These are phyloP conservation scores for Protobothrops flavoviridis DNA, from an alignment of 2,113 vertebrate genomes.

Conservation along the genomic window DNA sequence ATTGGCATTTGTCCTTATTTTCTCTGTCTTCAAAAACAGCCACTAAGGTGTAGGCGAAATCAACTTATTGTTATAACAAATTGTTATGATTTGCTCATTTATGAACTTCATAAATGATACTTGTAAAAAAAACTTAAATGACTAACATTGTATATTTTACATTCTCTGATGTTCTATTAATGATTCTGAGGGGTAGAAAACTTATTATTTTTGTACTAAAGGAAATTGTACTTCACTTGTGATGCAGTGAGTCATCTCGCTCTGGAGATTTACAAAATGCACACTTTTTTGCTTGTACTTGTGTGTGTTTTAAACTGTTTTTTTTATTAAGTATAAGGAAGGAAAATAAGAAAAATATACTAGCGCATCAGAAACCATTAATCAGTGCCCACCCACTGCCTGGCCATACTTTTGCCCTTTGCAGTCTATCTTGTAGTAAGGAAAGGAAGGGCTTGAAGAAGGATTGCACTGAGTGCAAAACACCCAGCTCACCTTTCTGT, in stretches of 20 bases:
- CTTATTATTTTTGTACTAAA: neutral
- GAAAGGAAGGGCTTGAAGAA: neutral
- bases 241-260: neutral
- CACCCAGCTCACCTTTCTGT: neutral
- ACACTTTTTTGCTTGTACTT: neutral
- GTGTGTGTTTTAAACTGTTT: neutral
- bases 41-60: neutral
- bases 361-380: neutral
- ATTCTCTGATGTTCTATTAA: conserved; percentile 34
- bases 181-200: conserved; percentile 1
- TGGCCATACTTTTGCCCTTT: neutral
- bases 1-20: neutral
- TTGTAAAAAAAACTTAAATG: conserved; percentile 48
- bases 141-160: conserved; percentile 53
- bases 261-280: neutral
- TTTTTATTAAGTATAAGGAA: neutral
- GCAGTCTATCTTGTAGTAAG: neutral
- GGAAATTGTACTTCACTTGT: neutral
- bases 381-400: neutral
- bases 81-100: neutral
- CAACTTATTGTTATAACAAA: neutral
- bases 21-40: neutral
- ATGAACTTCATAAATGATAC: conserved; percentile 33
- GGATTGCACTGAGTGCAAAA: neutral
- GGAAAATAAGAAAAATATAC: neutral